A percentile compares a stretch with the other conserved stretches of the same genome.
phyloP scores from a whole-genome alignment of 2,797 vertebrate genomes.

The Nannoperca australis region DNA sequence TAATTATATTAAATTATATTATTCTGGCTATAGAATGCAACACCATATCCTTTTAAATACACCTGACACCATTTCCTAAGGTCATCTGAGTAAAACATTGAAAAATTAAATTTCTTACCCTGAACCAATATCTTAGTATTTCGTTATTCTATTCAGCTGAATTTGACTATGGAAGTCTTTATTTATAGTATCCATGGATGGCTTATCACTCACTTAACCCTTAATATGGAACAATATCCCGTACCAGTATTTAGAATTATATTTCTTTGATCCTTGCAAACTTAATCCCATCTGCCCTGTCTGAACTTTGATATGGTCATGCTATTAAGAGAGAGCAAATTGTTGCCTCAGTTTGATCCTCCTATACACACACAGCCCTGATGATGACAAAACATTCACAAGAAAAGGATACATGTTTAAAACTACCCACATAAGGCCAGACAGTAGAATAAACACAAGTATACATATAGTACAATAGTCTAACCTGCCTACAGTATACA shows the following conservation, averaged over 20 bases:
- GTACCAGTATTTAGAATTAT: slow-evolving; percentile 41
- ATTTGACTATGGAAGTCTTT: slow-evolving; percentile 32
- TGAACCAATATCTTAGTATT: slow-evolving; percentile 40
- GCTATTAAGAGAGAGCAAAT: slow-evolving; percentile 62
- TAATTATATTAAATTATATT: not conserved
- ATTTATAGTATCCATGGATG: slow-evolving; percentile 26
- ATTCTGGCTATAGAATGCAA: slow-evolving; percentile 12
- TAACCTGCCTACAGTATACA: slow-evolving; percentile 42
- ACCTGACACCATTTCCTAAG: slow-evolving; percentile 3
- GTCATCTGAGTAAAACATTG: slow-evolving; percentile 20
- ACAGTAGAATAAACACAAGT: slow-evolving; percentile 31
- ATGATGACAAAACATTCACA: slow-evolving; percentile 25
- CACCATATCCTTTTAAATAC: slow-evolving; percentile 10
- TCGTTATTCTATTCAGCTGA: slow-evolving; percentile 27
- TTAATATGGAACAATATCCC: slow-evolving; percentile 53
- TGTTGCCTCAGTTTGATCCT: slow-evolving; percentile 44
- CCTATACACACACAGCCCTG: slow-evolving; percentile 1
- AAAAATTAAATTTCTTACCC: slow-evolving; percentile 29
- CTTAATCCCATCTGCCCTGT: slow-evolving; percentile 70
- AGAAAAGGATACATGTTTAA: slow-evolving; percentile 23
- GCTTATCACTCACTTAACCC: slow-evolving; percentile 49
- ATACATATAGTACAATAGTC: slow-evolving; percentile 33
- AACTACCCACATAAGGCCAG: slow-evolving; percentile 30
- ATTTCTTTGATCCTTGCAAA: slow-evolving; percentile 68
- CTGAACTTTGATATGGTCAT: slow-evolving; percentile 67